These are phyloP conservation scores for Micromussa lordhowensis DNA, from an alignment of 92 coral and sea anemone species.

Conservation along the genomic window DNA sequence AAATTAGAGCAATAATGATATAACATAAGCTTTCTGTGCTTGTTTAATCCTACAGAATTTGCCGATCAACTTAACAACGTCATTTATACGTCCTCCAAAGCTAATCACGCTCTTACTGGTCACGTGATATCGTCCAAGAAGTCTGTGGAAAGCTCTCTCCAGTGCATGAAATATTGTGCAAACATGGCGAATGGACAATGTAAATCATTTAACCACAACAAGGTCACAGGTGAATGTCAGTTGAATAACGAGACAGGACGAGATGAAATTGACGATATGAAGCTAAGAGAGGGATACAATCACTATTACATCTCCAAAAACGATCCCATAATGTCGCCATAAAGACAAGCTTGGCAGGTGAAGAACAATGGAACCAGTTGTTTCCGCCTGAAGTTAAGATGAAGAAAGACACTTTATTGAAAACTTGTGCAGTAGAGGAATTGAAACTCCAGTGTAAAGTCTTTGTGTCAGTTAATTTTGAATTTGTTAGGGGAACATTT, in stretches of 20 bases:
- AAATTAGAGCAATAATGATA: too few relatives aligned
- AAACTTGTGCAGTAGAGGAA: not conserved
- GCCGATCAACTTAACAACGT: not conserved
- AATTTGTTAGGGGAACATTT: too few relatives aligned
- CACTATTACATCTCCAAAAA: not conserved
- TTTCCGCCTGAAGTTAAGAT: too few relatives aligned
- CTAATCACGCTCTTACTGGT: not conserved
- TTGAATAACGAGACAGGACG: not conserved
- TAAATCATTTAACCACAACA: conserved; percentile 10
- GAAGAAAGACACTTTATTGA: not conserved
- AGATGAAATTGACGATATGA: not conserved
- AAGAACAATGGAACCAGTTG: not conserved
- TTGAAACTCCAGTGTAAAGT: not conserved
- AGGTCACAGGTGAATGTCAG: not conserved
- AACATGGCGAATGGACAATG: not conserved
- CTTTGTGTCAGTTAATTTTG: too few relatives aligned
- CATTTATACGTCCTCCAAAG: conserved; percentile 7
- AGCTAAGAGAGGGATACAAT: not conserved
- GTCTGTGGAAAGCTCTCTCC: not conserved
- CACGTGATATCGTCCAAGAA: conserved; percentile 4
- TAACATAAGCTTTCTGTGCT: not conserved
- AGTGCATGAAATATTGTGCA: conserved; percentile 26
- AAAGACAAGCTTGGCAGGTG: not conserved
- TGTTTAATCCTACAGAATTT: conserved; percentile 4
- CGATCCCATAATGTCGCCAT: conserved; percentile 1